Percentiles rank a stretch among this genome's conserved stretches.
Conservation (phyloP, 2,797 vertebrate genomes). For the Chromobotia macracanthus region DNA sequence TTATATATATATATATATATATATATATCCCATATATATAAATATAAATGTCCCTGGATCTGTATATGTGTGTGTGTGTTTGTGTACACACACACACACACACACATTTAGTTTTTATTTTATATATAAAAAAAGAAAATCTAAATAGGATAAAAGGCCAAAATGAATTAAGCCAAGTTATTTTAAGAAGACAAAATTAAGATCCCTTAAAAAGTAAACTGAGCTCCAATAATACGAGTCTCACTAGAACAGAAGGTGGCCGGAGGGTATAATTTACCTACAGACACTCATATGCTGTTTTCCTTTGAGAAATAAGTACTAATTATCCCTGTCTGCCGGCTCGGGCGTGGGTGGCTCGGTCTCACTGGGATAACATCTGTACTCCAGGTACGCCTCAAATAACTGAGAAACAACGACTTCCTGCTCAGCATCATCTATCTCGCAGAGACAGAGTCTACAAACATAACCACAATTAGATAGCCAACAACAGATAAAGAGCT, state of each 20-base stretch:
- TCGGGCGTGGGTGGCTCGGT: constrained; percentile 15
- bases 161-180: neutral
- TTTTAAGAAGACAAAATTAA: neutral
- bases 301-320: constrained; percentile 31
- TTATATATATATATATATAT: too few species aligned
- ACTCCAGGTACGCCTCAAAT: constrained; percentile 13
- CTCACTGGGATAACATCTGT: constrained; percentile 31
- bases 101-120: too few species aligned
- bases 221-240: neutral
- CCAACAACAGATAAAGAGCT: constrained; percentile 23
- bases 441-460: constrained; percentile 8
- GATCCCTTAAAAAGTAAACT: neutral
- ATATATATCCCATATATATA: too few species aligned
- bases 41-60: too few species aligned
- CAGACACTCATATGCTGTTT: constrained; percentile 11
- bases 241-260: neutral
- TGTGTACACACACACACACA: neutral
- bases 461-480: constrained; percentile 12
- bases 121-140: too few species aligned
- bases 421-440: constrained; percentile 22
- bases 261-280: constrained; percentile 30
- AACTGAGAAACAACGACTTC: constrained; percentile 14
- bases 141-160: too few species aligned
- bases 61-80: too few species aligned
- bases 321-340: constrained; percentile 19